These are phyloP conservation scores for Leptopilina boulardi DNA, from an alignment of 1,140 invertebrate genomes.

Conservation along the genomic window DNA sequence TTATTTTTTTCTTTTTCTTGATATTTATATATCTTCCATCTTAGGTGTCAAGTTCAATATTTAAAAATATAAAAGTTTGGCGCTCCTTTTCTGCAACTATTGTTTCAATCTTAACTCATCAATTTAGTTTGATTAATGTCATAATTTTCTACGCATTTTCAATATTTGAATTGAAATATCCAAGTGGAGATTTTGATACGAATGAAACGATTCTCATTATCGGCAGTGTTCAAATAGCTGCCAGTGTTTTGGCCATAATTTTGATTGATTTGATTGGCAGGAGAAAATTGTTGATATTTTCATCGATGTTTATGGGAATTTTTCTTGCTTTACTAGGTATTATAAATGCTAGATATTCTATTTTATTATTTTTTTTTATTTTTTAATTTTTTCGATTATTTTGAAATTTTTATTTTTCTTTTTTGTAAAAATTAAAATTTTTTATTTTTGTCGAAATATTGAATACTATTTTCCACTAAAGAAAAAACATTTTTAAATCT, in stretches of 20 bases:
- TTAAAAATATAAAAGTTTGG: slow-evolving; percentile 57
- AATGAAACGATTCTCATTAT: slow-evolving; percentile 83
- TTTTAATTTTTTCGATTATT: no score
- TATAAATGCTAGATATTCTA: not conserved
- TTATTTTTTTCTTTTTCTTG: slow-evolving; percentile 32
- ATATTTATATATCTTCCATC: no score
- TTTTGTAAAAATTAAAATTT: no score
- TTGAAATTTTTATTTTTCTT: no score
- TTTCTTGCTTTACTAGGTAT: slow-evolving; percentile 79
- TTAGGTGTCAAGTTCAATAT: slow-evolving; percentile 44
- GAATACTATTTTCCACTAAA: no score
- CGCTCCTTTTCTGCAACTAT: slow-evolving; percentile 83
- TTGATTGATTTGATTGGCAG: slow-evolving; percentile 86
- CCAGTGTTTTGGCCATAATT: slow-evolving; percentile 81
- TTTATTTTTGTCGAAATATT: no score
- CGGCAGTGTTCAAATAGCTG: slow-evolving; percentile 85
- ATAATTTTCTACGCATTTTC: slow-evolving; percentile 87
- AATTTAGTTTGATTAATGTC: slow-evolving; percentile 89
- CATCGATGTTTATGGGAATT: slow-evolving; percentile 80
- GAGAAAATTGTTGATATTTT: slow-evolving; percentile 82
- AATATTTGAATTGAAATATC: slow-evolving; percentile 81
- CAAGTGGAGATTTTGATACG: slow-evolving; percentile 77
- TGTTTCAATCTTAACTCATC: slow-evolving; percentile 87
- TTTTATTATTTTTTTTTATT: not conserved
- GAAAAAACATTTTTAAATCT: no score